Conservation (phyloP, 53 echinoderm and acorn worm genomes). For the Henricia sp. region DNA sequence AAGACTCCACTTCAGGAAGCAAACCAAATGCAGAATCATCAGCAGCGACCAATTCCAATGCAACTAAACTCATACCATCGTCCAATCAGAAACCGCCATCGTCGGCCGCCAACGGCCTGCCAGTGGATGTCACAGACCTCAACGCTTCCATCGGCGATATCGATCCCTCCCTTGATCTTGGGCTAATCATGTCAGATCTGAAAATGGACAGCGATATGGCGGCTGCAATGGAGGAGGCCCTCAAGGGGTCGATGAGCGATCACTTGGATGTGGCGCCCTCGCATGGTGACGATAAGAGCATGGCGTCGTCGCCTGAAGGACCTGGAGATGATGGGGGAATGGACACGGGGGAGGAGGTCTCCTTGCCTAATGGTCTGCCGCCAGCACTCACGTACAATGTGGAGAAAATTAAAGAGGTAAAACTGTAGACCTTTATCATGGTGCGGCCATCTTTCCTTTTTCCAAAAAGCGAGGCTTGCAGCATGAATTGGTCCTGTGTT, state of each 20-base stretch:
- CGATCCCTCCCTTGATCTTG: slow-evolving; percentile 82
- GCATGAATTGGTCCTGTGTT: too few species aligned
- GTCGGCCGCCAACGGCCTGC: slow-evolving; percentile 35
- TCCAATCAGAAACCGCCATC: slow-evolving; percentile 16
- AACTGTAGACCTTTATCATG: too few species aligned
- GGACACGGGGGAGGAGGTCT: slow-evolving; percentile 59
- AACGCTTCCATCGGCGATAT: slow-evolving; percentile 49
- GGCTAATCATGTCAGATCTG: slow-evolving; percentile 65
- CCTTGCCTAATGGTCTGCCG: slow-evolving; percentile 73
- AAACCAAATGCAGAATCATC: background rate
- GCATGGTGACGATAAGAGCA: slow-evolving; percentile 32
- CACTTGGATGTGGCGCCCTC: slow-evolving; percentile 1
- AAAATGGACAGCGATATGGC: slow-evolving; percentile 89
- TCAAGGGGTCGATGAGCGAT: slow-evolving; percentile 55
- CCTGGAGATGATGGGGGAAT: slow-evolving; percentile 36
- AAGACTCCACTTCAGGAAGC: background rate
- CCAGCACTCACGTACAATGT: slow-evolving; percentile 66
- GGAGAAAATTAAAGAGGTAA: slow-evolving; percentile 93
- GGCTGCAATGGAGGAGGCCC: slow-evolving; percentile 65
- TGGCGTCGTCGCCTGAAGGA: slow-evolving; percentile 34
- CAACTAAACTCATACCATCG: background rate
- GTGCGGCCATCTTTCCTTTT: background rate
- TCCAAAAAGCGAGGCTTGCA: too few species aligned
- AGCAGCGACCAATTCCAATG: background rate
- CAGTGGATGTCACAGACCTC: slow-evolving; percentile 28